A percentile compares a stretch with the other conserved stretches of the same genome.
Evolutionary conservation across 2,888 invertebrate species (phyloP).

Genomic region (Leptopilina myrica): DNA sequence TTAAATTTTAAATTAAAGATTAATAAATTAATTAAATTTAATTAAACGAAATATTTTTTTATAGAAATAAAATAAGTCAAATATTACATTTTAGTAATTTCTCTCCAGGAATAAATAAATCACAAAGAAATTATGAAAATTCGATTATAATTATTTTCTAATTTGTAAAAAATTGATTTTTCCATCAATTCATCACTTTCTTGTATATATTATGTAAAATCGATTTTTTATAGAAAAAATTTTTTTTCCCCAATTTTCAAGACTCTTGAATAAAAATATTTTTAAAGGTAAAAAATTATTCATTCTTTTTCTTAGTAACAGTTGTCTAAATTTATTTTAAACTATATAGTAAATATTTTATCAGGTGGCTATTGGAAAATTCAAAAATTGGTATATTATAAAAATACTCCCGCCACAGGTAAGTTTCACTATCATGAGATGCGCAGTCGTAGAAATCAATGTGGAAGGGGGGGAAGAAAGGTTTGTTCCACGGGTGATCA

Average conservation of each 20-base stretch:
- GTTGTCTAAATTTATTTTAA: background rate
- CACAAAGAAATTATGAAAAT: no score
- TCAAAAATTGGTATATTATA: background rate
- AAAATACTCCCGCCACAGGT: background rate
- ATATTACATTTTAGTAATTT: no score
- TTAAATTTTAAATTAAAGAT: no score
- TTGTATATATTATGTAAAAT: no score
- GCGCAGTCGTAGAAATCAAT: constrained; percentile 53
- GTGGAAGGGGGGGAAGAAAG: constrained; percentile 44
- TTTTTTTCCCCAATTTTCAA: background rate
- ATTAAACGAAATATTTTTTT: no score
- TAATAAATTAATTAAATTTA: no score
- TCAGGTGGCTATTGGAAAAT: background rate
- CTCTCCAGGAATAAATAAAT: no score
- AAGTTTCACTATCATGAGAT: background rate
- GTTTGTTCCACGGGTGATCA: constrained; percentile 45
- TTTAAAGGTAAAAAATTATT: background rate
- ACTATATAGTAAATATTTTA: background rate
- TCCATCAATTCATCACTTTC: no score
- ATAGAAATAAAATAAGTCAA: no score
- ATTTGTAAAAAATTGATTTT: no score
- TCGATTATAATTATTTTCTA: no score
- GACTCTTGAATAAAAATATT: background rate
- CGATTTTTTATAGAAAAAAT: no score
- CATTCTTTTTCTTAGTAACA: background rate